Evolutionary conservation across 1,140 invertebrate genomes (phyloP).

Genomic region (Caligus rogercresseyi): DNA sequence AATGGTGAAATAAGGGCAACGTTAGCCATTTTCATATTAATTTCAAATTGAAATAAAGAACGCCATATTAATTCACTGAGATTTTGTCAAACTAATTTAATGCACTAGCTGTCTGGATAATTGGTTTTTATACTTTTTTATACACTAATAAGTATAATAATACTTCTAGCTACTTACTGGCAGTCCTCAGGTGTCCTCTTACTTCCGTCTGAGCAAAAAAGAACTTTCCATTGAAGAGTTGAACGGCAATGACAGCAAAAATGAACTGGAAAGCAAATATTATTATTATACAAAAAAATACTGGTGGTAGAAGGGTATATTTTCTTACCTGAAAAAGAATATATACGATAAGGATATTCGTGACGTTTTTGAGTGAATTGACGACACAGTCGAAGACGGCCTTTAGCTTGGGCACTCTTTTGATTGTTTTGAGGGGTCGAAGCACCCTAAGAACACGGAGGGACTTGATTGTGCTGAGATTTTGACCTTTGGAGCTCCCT

Average conservation of each 20-base stretch:
- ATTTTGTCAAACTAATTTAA: no score
- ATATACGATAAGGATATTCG: slow-evolving; percentile 99
- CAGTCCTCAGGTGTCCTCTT: slow-evolving; percentile 82
- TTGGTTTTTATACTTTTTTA: no score
- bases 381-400: slow-evolving; percentile 99
- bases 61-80: no score
- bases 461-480: slow-evolving; percentile 98
- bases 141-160: no score
- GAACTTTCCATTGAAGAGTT: slow-evolving; percentile 99
- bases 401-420: slow-evolving; percentile 84
- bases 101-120: no score
- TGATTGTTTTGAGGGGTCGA: slow-evolving; percentile 98
- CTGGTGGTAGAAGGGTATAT: not conserved
- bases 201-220: slow-evolving; percentile 97
- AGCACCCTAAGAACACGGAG: slow-evolving; percentile 91
- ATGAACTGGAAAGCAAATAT: slow-evolving; percentile 84
- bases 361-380: slow-evolving; percentile 99
- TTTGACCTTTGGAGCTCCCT: slow-evolving; percentile 41
- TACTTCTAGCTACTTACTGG: no score
- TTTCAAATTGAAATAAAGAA: no score
- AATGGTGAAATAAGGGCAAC: no score
- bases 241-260: slow-evolving; percentile 99
- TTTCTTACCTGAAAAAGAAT: slow-evolving; percentile 43
- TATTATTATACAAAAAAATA: not conserved
- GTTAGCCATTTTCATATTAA: no score